Conservation (phyloP, 2,888 invertebrate genomes). For the Brenthis ino region DNA sequence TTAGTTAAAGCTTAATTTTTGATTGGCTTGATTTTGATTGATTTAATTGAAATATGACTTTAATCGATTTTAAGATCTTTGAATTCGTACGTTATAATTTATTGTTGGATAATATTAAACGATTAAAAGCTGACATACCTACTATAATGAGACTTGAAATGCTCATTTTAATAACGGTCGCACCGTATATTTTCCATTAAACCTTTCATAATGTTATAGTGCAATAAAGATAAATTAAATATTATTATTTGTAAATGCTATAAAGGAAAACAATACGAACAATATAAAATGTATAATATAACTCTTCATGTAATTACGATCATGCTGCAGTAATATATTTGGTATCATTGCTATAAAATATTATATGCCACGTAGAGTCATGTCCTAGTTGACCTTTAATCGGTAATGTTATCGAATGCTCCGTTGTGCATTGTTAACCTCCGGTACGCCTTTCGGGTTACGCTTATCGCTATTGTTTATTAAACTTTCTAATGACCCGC, state of each 20-base stretch:
- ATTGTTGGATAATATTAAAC: no score
- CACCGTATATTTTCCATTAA: no score
- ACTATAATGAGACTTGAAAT: conserved; percentile 17
- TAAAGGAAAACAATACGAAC: no score
- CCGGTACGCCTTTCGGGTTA: conserved; percentile 50
- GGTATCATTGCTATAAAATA: background rate
- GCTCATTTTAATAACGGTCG: conserved; percentile 27
- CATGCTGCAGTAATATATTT: no score
- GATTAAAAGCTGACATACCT: conserved; percentile 18
- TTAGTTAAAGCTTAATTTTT: background rate
- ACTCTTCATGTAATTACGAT: no score
- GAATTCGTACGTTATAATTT: background rate
- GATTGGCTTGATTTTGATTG: background rate
- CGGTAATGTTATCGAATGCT: conserved; percentile 49
- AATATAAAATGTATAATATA: no score
- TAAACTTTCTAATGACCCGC: conserved; percentile 51
- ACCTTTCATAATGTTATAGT: no score
- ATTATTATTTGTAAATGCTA: no score
- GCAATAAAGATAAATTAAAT: no score
- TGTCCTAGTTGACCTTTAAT: conserved; percentile 55
- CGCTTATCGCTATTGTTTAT: conserved; percentile 61
- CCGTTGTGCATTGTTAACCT: conserved; percentile 51
- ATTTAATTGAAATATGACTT: background rate
- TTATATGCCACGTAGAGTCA: conserved; percentile 17
- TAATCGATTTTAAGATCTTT: background rate